A percentile compares a stretch with the other conserved stretches of the same genome.
Evolutionary conservation across 2,888 invertebrate species (phyloP).

Genomic region (Sesamia inferens): DNA sequence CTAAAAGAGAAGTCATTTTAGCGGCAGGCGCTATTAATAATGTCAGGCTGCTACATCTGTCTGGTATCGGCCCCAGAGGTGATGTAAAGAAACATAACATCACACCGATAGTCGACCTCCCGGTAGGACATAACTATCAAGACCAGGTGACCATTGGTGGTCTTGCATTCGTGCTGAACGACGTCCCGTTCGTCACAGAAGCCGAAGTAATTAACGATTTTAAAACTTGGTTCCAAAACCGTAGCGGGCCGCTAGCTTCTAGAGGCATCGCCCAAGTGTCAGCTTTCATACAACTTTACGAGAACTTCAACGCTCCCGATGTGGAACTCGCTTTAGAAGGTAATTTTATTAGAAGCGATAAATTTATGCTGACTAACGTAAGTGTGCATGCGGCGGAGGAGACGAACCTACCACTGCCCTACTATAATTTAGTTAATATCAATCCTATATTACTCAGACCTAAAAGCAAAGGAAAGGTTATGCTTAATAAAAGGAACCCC

Average conservation of each 20-base stretch:
- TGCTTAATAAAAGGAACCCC: conserved; percentile 84
- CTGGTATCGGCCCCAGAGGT: conserved; percentile 83
- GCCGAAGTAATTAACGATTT: conserved; percentile 82
- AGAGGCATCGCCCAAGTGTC: conserved; percentile 86
- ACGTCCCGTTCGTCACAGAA: conserved; percentile 79
- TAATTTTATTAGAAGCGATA: conserved; percentile 86
- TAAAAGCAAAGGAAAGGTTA: conserved; percentile 85
- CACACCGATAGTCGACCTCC: conserved; percentile 77
- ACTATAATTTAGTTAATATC: conserved; percentile 85
- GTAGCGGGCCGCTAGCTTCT: conserved; percentile 83
- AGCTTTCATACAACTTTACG: conserved; percentile 85
- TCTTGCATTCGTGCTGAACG: conserved; percentile 81
- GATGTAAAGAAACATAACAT: conserved; percentile 83
- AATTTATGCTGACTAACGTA: conserved; percentile 85
- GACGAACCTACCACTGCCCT: conserved; percentile 81
- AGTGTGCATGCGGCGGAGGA: conserved; percentile 84
- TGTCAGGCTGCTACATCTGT: conserved; percentile 82
- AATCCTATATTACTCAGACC: conserved; percentile 83
- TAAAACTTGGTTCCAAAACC: conserved; percentile 85
- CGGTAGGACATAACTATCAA: conserved; percentile 85
- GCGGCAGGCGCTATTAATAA: conserved; percentile 86
- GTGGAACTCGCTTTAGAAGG: conserved; percentile 84
- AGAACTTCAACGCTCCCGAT: conserved; percentile 84
- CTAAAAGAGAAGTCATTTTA: conserved; percentile 84
- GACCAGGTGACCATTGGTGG: conserved; percentile 87